phyloP scores from a whole-genome alignment of 2,888 invertebrate species.

The Phytoseiulus persimilis region DNA sequence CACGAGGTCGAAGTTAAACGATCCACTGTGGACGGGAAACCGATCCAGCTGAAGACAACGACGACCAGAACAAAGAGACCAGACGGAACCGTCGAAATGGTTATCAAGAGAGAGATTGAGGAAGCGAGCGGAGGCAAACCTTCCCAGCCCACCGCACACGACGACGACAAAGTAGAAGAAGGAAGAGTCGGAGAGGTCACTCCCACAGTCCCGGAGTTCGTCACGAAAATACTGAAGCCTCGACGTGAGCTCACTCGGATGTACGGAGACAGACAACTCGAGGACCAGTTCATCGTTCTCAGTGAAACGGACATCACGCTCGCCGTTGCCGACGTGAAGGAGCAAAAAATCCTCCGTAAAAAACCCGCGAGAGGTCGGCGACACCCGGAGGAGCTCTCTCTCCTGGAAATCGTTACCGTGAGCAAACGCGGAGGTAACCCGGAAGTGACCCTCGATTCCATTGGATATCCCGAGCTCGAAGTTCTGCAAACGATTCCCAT shows the following conservation, averaged over 20 bases:
- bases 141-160: too few relatives aligned
- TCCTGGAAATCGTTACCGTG: background rate
- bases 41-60: background rate
- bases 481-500: conserved; percentile 13
- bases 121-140: background rate
- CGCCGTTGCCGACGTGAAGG: background rate
- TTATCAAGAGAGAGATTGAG: background rate
- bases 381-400: background rate
- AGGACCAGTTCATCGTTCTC: background rate
- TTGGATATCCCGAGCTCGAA: conserved; percentile 24
- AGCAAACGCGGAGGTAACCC: background rate
- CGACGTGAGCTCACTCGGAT: background rate
- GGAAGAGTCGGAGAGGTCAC: background rate
- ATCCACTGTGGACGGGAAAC: background rate
- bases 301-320: conserved; percentile 10
- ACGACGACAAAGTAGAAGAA: too few relatives aligned
- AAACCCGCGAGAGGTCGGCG: background rate
- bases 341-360: conserved; percentile 7
- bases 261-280: background rate
- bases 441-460: background rate
- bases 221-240: conserved; percentile 14
- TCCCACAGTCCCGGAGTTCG: background rate
- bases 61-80: conserved; percentile 10
- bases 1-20: background rate
- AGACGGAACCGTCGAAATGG: background rate